Base-by-base conservation (phyloP, 2,797 vertebrate species). In the Scyliorhinus canicula region DNA sequence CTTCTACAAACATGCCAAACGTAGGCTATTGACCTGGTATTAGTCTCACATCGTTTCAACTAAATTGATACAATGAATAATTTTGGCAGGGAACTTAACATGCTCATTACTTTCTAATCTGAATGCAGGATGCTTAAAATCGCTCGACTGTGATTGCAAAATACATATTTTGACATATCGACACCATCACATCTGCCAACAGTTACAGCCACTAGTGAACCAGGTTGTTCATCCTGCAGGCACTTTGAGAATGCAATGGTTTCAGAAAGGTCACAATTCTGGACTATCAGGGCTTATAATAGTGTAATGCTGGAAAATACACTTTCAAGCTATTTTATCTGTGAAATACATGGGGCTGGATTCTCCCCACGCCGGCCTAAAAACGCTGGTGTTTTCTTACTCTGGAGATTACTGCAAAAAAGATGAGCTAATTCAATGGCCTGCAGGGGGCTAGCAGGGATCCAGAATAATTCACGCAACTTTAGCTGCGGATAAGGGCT, bases 21-120 rank as follows among this genome's bases (percentile, higher is more conserved):
- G 19, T 44, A 26, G 5, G 60, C 40, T 91, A 65, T 47, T 47
- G n/a, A 91, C 60, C 24, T 44, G 7, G 60, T 65, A 26, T 91
- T 65, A 44, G 88, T 65, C 9, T 91, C 88, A 65, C 88, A 65
- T 65, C 7, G 3, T 65, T 65, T 63, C 60, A 65, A 65, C 7
- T 65, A 91, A 91, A 65, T 91, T 91, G 60, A 9, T 44, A 60
- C 60, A 91, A 91, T 44, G 8, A 91, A 91, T 24, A 91, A 65
- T 65, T 91, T 60, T 91, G 88, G 35, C 60, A 65, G 60, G 11
- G 21, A 8, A 65, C 60, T 91, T 44, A 91, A 44, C n/a, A 65
- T 40, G 7, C 31, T 65, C 9, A 21, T 28, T 91, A 65, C 24
- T 65, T 65, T 26, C 21, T 21, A 91, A 65, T 28, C 3, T 44